phyloP scores from a whole-genome alignment of 2,113 vertebrate species.

The Takifugu flavidus region DNA sequence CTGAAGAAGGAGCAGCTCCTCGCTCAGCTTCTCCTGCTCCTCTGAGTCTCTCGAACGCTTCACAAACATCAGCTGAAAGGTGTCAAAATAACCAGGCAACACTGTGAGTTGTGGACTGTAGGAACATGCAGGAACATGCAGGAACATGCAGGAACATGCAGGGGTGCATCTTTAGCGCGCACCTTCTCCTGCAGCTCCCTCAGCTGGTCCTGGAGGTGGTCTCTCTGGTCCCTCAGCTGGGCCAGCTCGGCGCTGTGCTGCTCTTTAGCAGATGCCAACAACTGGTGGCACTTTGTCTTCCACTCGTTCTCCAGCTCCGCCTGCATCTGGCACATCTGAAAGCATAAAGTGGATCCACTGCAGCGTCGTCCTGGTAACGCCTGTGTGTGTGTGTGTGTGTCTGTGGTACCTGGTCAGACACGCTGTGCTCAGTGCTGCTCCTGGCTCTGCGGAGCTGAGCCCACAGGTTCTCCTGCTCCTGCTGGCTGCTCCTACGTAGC shows the following conservation, averaged over 20 bases:
- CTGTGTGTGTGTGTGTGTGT: neutral
- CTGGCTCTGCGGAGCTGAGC: conserved; percentile 83
- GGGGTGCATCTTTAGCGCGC: too few relatives aligned
- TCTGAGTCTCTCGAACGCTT: conserved; percentile 71
- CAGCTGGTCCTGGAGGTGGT: conserved; percentile 74
- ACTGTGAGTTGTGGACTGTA: too few relatives aligned
- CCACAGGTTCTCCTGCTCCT: conserved; percentile 83
- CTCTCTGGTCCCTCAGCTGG: conserved; percentile 80
- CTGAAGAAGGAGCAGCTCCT: conserved; percentile 74
- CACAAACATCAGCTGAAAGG: conserved; percentile 61
- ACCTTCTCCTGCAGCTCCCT: conserved; percentile 82
- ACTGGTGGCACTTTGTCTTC: conserved; percentile 77
- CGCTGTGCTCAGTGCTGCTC: conserved; percentile 78
- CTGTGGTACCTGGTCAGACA: conserved; percentile 84
- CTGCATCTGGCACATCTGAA: conserved; percentile 80
- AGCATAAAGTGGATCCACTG: too few relatives aligned
- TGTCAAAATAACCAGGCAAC: neutral
- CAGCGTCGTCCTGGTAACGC: too few relatives aligned
- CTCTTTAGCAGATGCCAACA: conserved; percentile 73
- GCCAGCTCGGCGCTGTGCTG: conserved; percentile 75
- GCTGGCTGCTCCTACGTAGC: conserved; percentile 77
- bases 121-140: too few relatives aligned
- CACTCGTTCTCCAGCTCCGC: conserved; percentile 84
- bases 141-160: too few relatives aligned
- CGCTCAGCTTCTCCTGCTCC: conserved; percentile 64